Evolutionary conservation across 2,888 invertebrate genomes (phyloP).

Genomic region (Pecten maximus): DNA sequence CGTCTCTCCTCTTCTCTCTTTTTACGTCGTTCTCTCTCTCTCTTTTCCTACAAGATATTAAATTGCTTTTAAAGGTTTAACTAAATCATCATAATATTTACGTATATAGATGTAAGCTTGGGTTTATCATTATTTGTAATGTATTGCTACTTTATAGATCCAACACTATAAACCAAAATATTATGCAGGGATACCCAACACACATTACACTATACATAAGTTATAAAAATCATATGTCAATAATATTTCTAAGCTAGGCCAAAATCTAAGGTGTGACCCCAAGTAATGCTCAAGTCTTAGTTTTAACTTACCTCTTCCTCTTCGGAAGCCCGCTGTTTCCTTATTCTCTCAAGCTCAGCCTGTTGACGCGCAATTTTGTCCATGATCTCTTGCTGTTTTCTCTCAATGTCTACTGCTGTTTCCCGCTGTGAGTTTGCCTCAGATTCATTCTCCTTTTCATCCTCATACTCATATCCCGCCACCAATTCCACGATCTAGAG

Average conservation of each 20-base stretch:
- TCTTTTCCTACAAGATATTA: conserved; percentile 55
- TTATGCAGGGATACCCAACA: no score
- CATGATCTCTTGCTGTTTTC: conserved; percentile 69
- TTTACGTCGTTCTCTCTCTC: conserved; percentile 57
- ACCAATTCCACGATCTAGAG: conserved; percentile 43
- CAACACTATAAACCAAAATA: no score
- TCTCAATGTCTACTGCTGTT: conserved; percentile 62
- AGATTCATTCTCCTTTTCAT: conserved; percentile 54
- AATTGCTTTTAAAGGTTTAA: not conserved
- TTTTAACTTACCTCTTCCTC: conserved; percentile 67
- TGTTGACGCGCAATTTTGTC: conserved; percentile 71
- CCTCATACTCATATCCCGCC: conserved; percentile 61
- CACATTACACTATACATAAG: no score
- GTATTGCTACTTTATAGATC: no score
- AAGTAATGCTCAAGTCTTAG: no score
- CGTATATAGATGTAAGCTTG: no score
- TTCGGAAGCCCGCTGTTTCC: conserved; percentile 60
- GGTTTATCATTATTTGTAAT: no score
- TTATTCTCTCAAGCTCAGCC: conserved; percentile 68
- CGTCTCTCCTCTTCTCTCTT: conserved; percentile 45
- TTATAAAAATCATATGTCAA: no score
- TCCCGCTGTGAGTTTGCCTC: conserved; percentile 45
- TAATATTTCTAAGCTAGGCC: no score
- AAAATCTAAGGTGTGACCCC: no score
- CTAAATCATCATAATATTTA: not conserved